A percentile compares a stretch with the other conserved stretches of the same genome.
Conservation (phyloP, 1,140 invertebrate genomes). For the Drosophila nikananu region DNA sequence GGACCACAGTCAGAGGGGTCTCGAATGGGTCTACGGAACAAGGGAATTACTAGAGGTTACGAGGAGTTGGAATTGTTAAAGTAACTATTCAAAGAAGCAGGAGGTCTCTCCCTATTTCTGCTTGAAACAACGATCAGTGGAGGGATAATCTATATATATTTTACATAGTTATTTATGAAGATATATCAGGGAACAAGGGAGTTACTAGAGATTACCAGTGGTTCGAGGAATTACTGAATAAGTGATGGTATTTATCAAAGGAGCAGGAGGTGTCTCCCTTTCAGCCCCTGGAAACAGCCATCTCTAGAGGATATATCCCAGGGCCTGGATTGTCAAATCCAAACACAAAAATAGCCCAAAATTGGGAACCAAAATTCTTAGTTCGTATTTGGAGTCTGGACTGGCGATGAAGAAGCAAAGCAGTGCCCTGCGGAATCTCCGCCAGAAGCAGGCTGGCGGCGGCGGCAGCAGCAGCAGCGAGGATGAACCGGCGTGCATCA, state of each 20-base stretch:
- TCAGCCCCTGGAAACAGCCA: neutral
- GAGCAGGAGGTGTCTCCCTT: neutral
- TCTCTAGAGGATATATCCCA: neutral
- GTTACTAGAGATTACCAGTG: too few species aligned
- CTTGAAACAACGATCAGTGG: too few species aligned
- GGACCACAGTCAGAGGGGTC: neutral
- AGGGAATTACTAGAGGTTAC: neutral
- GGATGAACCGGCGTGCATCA: neutral
- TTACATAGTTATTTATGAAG: too few species aligned
- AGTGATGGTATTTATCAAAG: too few species aligned
- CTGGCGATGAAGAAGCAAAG: conserved; percentile 13
- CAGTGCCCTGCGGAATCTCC: conserved; percentile 6
- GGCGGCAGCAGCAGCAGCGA: conserved; percentile 11
- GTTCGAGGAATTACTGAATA: too few species aligned
- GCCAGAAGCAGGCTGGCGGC: conserved; percentile 2
- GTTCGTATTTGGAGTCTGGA: conserved; percentile 9
- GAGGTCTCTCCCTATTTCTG: neutral
- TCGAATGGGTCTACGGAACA: neutral
- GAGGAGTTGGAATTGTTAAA: too few species aligned
- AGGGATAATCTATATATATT: too few species aligned
- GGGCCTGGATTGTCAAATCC: conserved; percentile 8
- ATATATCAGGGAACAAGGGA: too few species aligned
- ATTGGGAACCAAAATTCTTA: conserved; percentile 24
- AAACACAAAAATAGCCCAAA: neutral
- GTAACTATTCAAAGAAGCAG: too few species aligned